phyloP scores from a whole-genome alignment of 1,140 invertebrate genomes.

The Goniozus legneri region DNA sequence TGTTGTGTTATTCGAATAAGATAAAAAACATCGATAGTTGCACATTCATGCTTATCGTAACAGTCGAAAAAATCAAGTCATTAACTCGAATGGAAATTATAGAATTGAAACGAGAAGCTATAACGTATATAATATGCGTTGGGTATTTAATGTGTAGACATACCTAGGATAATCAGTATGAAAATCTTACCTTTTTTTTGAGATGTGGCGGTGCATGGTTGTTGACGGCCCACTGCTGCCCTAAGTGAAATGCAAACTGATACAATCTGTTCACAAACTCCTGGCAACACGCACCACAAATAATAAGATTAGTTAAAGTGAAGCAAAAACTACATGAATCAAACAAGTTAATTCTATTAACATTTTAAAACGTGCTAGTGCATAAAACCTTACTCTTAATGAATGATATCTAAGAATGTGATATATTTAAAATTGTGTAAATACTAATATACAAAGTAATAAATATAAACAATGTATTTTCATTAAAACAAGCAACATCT shows the following conservation, averaged over 20 bases:
- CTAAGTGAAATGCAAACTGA: conserved; percentile 74
- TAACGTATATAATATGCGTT: too few species aligned
- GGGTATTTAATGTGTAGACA: too few species aligned
- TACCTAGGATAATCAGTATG: too few species aligned
- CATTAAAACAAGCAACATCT: too few species aligned
- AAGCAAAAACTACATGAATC: conserved; percentile 35
- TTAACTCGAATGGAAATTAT: not conserved
- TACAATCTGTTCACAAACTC: conserved; percentile 62
- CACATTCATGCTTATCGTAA: not conserved
- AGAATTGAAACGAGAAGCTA: too few species aligned
- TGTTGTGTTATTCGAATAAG: too few species aligned
- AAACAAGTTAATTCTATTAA: conserved; percentile 18
- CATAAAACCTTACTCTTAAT: too few species aligned
- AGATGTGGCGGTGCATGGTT: conserved; percentile 61
- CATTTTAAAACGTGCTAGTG: too few species aligned
- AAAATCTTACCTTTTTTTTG: conserved; percentile 64
- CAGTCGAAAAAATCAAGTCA: not conserved
- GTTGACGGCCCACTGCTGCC: conserved; percentile 74
- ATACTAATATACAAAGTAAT: too few species aligned
- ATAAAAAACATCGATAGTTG: not conserved
- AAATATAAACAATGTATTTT: too few species aligned
- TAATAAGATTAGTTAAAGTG: conserved; percentile 50
- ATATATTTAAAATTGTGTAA: too few species aligned
- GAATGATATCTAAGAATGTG: too few species aligned
- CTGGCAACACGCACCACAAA: conserved; percentile 56